Percentiles rank a stretch among this genome's conserved stretches.
Evolutionary conservation across 2,888 invertebrate genomes (phyloP).

Genomic region (Mimas tiliae): DNA sequence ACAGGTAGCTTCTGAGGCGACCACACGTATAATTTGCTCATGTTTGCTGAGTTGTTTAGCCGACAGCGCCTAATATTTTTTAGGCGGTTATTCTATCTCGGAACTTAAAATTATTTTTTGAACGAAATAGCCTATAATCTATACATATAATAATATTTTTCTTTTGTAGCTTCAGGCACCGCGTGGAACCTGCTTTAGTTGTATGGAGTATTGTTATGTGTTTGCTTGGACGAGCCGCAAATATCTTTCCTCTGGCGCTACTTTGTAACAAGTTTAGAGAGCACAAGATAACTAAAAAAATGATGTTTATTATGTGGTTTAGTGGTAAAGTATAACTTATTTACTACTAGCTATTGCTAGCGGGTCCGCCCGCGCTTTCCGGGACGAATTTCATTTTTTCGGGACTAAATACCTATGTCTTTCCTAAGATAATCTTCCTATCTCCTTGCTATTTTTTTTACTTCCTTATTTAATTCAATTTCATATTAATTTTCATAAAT

Average conservation of each 20-base stretch:
- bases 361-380: no score
- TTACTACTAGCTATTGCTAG: neutral
- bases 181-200: conserved; percentile 95
- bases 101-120: neutral
- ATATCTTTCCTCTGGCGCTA: conserved; percentile 97
- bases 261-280: conserved; percentile 98
- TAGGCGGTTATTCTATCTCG: no score
- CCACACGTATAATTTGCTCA: no score
- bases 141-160: neutral
- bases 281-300: conserved; percentile 98
- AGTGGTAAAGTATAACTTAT: conserved; percentile 85
- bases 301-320: conserved; percentile 99
- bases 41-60: no score
- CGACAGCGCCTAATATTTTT: no score
- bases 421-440: no score
- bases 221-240: conserved; percentile 96
- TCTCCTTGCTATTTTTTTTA: no score
- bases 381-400: no score
- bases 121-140: neutral
- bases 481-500: no score
- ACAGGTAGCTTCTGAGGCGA: no score
- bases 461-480: no score
- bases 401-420: no score
- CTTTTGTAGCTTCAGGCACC: conserved; percentile 92
- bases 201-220: conserved; percentile 97